Base-by-base conservation (phyloP, 2,888 invertebrate species). In the Ernsta delagoae region DNA sequence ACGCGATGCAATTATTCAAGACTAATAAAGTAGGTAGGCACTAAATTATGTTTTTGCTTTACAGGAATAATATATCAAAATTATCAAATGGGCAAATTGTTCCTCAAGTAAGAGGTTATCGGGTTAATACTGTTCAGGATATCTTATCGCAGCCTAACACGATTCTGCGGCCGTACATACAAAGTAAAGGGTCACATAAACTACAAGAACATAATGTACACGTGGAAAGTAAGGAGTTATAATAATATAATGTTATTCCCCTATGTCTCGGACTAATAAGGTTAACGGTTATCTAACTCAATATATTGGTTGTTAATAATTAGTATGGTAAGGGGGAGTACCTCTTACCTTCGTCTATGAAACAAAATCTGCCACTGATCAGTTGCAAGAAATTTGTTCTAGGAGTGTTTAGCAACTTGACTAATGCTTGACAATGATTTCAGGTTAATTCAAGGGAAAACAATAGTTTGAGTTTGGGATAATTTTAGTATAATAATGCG, bases 101-200 rank as follows among this genome's bases (percentile, higher is more conserved):
- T 50, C 7, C 7, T 16, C 50, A 16, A 50, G 48, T 48, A 41
- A 50, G 12, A 50, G 50, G 50, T 50, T 50, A 50, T 16, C 16
- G 16, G 50, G 50, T 50, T 50, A 50, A 50, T 50, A 16, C 50
- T 16, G 16, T 50, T 12, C 16, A 50, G 50, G 45, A 50, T 50
- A 50, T 50, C 50, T 50, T 50, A 50, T 50, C n/a, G n/a, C 39
- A 8, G 8, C 39, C 45, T 45, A 45, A 45, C 50, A 50, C 16
- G 50, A 50, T 16, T 50, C 50, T 24, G 24, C 3, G 24, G 24
- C 24, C 24, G 24, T 16, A 50, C 16, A 50, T 50, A 16, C 50
- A 50, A 50, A 50, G 16, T 50, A 48, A 50, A 50, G 50, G 50
- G 50, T 16, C 7, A 16, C 50, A 16, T 5, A 16, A 16, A 16